A percentile compares a stretch with the other conserved stretches of the same genome.
Evolutionary conservation across 2,113 vertebrate species (phyloP).

Genomic region (Xenopus borealis): DNA sequence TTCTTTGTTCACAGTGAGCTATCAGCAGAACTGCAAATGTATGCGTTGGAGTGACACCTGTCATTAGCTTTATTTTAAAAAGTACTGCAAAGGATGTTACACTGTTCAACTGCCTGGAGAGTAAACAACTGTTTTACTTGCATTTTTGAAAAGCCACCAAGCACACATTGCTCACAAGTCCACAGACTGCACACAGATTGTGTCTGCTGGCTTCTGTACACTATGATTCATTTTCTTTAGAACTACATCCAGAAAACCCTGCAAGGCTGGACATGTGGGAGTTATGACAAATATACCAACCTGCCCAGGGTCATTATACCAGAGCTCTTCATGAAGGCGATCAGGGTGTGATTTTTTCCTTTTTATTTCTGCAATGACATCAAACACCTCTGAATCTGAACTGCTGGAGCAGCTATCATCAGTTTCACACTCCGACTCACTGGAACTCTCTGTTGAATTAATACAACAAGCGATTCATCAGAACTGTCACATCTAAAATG

Average conservation of each 20-base stretch:
- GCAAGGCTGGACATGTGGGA: neutral
- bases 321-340: conserved; percentile 93
- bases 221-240: neutral
- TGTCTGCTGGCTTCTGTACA: neutral
- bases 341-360: conserved; percentile 96
- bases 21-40: too few species aligned
- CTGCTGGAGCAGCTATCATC: conserved; percentile 87
- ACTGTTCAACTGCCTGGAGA: too few species aligned
- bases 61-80: too few species aligned
- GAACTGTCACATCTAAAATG: conserved; percentile 10
- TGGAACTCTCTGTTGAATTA: conserved; percentile 74
- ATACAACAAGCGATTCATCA: conserved; percentile 30
- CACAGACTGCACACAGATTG: too few species aligned
- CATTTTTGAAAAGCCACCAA: too few species aligned
- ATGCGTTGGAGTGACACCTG: too few species aligned
- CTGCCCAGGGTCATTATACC: conserved; percentile 98
- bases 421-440: conserved; percentile 89
- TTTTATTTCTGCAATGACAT: conserved; percentile 97
- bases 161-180: too few species aligned
- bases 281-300: conserved; percentile 57
- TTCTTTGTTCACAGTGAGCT: too few species aligned
- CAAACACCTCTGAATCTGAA: conserved; percentile 92
- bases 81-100: too few species aligned
- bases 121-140: too few species aligned
- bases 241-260: neutral